phyloP scores from a whole-genome alignment of 2,113 vertebrate species.

The Menidia beryllina region DNA sequence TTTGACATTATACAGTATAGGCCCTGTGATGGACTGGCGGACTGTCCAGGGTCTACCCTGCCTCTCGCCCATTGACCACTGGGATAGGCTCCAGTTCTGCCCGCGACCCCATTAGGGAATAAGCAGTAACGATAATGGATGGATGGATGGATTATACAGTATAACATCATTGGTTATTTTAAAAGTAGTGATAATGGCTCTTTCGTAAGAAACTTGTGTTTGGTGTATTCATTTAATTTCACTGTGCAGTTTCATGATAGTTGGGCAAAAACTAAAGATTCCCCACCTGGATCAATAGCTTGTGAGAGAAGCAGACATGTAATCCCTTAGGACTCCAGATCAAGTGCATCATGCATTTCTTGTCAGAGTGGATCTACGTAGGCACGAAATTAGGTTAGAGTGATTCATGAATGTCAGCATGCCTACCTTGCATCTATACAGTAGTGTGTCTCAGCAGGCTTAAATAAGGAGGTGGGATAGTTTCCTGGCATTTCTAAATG shows the following conservation, averaged over 20 bases:
- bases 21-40: no score
- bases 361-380: conserved; percentile 37
- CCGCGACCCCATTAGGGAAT: no score
- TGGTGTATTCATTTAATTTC: neutral
- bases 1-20: neutral
- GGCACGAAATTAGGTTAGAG: conserved; percentile 38
- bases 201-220: neutral
- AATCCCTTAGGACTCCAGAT: conserved; percentile 51
- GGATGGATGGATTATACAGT: neutral
- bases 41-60: no score
- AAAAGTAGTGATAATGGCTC: neutral
- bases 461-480: conserved; percentile 4
- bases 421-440: conserved; percentile 26
- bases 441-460: neutral
- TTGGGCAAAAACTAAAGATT: conserved; percentile 14
- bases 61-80: no score
- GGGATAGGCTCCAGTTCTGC: no score
- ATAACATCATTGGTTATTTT: neutral
- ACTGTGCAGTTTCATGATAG: neutral
- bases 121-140: no score
- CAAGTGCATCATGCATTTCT: conserved; percentile 48
- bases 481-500: conserved; percentile 14
- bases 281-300: conserved; percentile 29
- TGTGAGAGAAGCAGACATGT: conserved; percentile 9
- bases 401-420: conserved; percentile 46